Percentiles rank a stretch among this genome's conserved stretches.
These are phyloP conservation scores for Lipotes vexillifer DNA, from an alignment of 2,113 vertebrate species.

Conservation along the genomic window DNA sequence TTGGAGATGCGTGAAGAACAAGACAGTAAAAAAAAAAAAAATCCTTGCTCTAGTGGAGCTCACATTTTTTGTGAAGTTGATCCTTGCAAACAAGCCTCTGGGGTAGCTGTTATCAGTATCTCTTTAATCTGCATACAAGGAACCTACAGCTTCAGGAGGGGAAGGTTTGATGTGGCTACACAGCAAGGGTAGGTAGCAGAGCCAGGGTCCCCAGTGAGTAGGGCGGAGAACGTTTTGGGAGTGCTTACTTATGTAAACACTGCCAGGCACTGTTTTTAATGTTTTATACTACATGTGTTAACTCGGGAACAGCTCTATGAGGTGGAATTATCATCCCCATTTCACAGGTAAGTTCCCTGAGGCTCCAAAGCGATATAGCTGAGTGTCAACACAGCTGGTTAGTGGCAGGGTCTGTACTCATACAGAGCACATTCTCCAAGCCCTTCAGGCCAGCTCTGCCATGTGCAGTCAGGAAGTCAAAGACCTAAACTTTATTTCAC, in stretches of 20 bases:
- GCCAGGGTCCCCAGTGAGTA: background rate
- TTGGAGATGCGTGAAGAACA: background rate
- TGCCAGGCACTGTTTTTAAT: background rate
- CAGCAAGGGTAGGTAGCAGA: background rate
- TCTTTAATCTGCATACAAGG: background rate
- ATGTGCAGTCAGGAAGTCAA: background rate
- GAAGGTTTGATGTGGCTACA: fast-evolving
- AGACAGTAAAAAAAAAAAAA: background rate
- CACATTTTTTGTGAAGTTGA: background rate
- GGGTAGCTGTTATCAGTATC: background rate
- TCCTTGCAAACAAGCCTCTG: background rate
- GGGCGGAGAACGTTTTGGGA: background rate
- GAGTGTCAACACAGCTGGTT: background rate
- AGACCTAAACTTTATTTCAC: background rate
- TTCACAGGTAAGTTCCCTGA: background rate
- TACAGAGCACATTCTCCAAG: background rate
- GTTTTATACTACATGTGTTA: background rate
- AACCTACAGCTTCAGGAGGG: background rate
- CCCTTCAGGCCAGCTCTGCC: background rate
- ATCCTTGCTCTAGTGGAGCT: background rate
- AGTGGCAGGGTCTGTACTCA: background rate
- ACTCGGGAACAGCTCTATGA: background rate
- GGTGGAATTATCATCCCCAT: background rate
- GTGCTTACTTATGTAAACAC: background rate
- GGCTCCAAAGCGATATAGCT: background rate